Conservation (phyloP, 1,140 invertebrate species). For the Geopemphigus sp. region DNA sequence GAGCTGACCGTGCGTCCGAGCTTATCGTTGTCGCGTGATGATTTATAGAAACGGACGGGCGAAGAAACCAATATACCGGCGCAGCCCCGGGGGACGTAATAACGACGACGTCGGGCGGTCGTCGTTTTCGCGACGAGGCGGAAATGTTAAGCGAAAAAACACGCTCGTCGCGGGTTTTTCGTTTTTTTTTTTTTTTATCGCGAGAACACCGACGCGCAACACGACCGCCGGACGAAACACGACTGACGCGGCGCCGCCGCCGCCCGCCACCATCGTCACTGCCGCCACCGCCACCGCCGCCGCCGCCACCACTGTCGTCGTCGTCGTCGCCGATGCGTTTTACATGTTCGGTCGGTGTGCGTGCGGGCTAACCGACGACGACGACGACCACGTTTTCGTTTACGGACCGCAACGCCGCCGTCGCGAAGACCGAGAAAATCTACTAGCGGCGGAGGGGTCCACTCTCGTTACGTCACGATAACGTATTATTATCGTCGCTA, state of each 20-base stretch:
- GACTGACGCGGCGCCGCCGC: not conserved
- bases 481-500: too few relatives aligned
- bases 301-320: not conserved
- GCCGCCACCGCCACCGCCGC: not conserved
- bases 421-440: not conserved
- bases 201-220: not conserved
- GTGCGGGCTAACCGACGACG: not conserved
- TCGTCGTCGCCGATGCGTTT: not conserved
- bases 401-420: not conserved
- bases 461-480: too few relatives aligned
- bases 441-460: not conserved
- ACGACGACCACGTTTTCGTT: not conserved
- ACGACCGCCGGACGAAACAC: constrained; percentile 32
- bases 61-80: too few relatives aligned
- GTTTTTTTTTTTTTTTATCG: too few relatives aligned
- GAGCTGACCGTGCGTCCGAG: too few relatives aligned
- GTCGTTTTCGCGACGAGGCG: too few relatives aligned
- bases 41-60: too few relatives aligned
- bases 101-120: too few relatives aligned
- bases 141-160: not conserved
- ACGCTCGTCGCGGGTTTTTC: too few relatives aligned
- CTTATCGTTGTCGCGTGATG: too few relatives aligned
- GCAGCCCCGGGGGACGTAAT: too few relatives aligned
- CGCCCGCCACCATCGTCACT: not conserved
- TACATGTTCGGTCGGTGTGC: not conserved